A percentile compares a stretch with the other conserved stretches of the same genome.
phyloP scores from a whole-genome alignment of 2,113 vertebrate species.

The Redunca redunca region DNA sequence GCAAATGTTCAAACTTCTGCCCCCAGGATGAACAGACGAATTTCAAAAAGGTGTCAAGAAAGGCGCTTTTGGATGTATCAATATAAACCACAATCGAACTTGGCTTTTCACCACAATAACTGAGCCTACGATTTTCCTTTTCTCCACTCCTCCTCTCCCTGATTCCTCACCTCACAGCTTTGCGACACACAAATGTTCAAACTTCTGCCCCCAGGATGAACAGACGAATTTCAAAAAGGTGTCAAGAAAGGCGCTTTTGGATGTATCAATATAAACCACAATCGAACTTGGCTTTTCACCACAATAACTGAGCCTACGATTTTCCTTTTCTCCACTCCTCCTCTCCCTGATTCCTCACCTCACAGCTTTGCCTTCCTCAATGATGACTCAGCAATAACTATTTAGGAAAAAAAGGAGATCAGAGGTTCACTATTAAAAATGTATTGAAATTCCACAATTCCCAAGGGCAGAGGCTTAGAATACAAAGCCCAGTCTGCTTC shows the following conservation, averaged over 20 bases:
- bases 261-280: neutral
- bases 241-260: neutral
- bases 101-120: neutral
- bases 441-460: conserved; percentile 19
- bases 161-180: neutral
- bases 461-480: neutral
- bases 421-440: conserved; percentile 35
- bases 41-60: conserved; percentile 5
- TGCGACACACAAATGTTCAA: neutral
- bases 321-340: neutral
- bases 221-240: neutral
- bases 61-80: neutral
- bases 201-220: neutral
- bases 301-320: neutral
- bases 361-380: neutral
- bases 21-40: neutral
- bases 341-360: neutral
- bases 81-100: neutral
- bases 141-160: neutral
- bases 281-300: neutral
- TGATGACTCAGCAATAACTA: neutral
- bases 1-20: neutral
- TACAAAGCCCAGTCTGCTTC: neutral
- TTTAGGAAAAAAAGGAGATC: neutral
- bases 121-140: neutral